Evolutionary conservation across 2,888 invertebrate species (phyloP).

Genomic region (Pandemis heparana): DNA sequence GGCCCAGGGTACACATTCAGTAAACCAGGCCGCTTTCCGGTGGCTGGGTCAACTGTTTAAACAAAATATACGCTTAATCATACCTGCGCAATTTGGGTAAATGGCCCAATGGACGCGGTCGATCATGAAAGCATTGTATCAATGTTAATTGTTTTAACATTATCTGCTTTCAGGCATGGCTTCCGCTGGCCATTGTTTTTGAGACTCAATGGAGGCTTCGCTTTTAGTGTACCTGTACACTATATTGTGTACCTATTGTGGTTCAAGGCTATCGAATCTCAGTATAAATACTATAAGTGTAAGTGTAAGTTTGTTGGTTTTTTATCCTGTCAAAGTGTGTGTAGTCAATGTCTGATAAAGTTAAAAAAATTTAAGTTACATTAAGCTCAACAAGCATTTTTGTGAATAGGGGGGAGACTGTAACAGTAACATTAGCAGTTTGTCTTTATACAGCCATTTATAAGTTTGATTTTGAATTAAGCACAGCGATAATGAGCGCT

Average conservation of each 20-base stretch:
- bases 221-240: neutral
- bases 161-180: conserved; percentile 33
- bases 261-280: neutral
- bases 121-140: conserved; percentile 29
- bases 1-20: conserved; percentile 6
- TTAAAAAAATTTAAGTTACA: too few species aligned
- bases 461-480: neutral
- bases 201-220: conserved; percentile 2
- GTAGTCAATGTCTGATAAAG: too few species aligned
- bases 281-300: too few species aligned
- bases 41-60: conserved; percentile 40
- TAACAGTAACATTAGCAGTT: too few species aligned
- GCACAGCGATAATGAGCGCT: conserved; percentile 1
- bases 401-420: too few species aligned
- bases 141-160: conserved; percentile 32
- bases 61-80: conserved; percentile 35
- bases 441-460: too few species aligned
- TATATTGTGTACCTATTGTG: neutral
- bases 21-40: conserved; percentile 18
- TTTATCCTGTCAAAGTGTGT: too few species aligned
- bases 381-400: too few species aligned
- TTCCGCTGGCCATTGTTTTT: conserved; percentile 33
- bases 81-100: conserved; percentile 35
- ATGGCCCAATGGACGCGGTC: conserved; percentile 28
- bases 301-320: too few species aligned